phyloP scores from a whole-genome alignment of 2,113 vertebrate species.

The Cinclus mexicanus region DNA sequence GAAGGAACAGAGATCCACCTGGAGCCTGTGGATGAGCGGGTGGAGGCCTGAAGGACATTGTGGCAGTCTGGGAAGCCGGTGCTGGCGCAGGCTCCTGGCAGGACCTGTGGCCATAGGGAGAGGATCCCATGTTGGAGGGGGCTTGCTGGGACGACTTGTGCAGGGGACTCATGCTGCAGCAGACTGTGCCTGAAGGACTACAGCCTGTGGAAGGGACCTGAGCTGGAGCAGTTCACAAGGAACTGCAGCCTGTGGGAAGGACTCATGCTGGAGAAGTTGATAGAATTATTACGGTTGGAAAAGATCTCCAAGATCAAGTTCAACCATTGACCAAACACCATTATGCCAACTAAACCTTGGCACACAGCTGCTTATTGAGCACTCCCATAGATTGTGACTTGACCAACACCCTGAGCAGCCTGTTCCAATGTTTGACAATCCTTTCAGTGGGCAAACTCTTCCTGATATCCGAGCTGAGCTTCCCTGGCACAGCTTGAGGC shows the following conservation, averaged over 20 bases:
- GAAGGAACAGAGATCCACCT: background rate
- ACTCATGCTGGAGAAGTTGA: background rate
- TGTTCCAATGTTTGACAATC: background rate
- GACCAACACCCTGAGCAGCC: background rate
- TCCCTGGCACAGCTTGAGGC: background rate
- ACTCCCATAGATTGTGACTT: background rate
- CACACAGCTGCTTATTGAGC: background rate
- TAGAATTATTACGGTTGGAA: background rate
- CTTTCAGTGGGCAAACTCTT: background rate
- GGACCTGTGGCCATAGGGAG: background rate
- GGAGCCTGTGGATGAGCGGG: background rate
- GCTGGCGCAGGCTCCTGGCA: background rate
- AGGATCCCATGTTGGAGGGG: rapidly evolving
- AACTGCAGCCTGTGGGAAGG: background rate
- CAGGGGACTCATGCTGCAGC: background rate
- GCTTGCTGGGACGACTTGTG: rapidly evolving
- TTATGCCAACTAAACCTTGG: background rate
- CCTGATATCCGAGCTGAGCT: background rate
- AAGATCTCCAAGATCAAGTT: background rate
- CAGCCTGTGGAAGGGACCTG: rapidly evolving
- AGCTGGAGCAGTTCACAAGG: background rate
- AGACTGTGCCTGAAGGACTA: background rate
- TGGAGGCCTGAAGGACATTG: background rate
- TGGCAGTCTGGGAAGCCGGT: background rate
- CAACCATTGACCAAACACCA: background rate